A percentile compares a stretch with the other conserved stretches of the same genome.
Evolutionary conservation across 2,888 invertebrate genomes (phyloP).

Genomic region (Macrosiphum euphorbiae): DNA sequence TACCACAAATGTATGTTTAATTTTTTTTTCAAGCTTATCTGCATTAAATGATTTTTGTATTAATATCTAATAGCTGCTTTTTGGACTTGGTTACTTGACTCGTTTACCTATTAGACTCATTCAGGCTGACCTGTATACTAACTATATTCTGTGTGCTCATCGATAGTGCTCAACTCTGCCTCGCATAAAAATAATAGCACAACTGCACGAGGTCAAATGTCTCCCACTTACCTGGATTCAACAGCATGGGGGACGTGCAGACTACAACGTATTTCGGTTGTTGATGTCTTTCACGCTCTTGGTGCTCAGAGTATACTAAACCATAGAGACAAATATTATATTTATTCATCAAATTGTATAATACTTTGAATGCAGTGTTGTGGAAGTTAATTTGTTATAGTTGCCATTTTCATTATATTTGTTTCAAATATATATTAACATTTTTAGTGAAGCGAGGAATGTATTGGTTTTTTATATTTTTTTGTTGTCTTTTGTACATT

Average conservation of each 20-base stretch:
- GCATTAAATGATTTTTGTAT: not conserved
- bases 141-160: not conserved
- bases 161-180: not conserved
- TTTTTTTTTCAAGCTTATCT: not conserved
- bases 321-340: not conserved
- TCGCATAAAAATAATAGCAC: not conserved
- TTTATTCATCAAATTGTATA: not conserved
- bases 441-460: not conserved
- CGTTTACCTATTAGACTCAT: not conserved
- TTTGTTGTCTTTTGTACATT: constrained; percentile 9
- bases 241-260: not conserved
- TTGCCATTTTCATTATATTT: not conserved
- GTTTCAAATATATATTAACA: not conserved
- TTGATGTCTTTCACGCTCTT: not conserved
- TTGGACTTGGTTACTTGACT: not conserved
- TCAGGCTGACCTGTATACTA: not conserved
- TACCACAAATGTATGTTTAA: not conserved
- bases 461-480: not conserved
- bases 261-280: not conserved
- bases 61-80: not conserved
- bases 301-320: not conserved
- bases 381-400: constrained; percentile 4
- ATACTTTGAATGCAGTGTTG: not conserved
- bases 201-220: not conserved
- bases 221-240: not conserved